Evolutionary conservation across 2,797 vertebrate species (phyloP).

Genomic region (Mareca strepera): DNA sequence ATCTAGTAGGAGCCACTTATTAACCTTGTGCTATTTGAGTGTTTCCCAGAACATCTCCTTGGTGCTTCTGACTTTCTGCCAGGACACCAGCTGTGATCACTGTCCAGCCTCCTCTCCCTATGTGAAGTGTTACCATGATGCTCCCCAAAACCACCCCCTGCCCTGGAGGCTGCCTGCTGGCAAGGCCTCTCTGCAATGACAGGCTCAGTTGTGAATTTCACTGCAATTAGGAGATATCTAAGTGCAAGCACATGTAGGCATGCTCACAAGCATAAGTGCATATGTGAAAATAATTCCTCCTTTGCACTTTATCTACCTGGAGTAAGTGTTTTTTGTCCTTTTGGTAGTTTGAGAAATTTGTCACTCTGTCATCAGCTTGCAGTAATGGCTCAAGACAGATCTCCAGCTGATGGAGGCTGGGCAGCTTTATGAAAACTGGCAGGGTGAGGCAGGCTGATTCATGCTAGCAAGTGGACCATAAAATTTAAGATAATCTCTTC

Average conservation of each 20-base stretch:
- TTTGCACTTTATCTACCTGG: neutral
- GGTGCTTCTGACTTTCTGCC: neutral
- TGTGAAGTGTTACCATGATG: rapidly evolving
- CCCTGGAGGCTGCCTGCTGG: neutral
- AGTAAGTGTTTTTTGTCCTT: neutral
- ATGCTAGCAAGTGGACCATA: neutral
- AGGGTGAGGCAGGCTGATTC: neutral
- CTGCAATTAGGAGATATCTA: neutral
- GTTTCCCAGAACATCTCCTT: constrained; percentile 37
- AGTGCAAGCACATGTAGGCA: rapidly evolving
- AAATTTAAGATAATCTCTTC: neutral
- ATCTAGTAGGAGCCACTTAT: neutral
- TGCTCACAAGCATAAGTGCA: neutral
- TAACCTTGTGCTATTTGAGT: constrained; percentile 22
- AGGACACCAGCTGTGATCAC: neutral
- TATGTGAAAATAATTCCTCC: neutral
- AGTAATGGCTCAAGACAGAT: neutral
- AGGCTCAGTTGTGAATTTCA: neutral
- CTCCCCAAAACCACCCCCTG: neutral
- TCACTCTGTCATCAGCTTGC: neutral
- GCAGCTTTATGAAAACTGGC: neutral
- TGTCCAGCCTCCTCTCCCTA: neutral
- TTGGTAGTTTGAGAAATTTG: neutral
- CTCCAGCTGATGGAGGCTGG: neutral
- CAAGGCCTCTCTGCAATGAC: neutral